A percentile compares a stretch with the other conserved stretches of the same genome.
These are phyloP conservation scores for Ursus arctos DNA, from an alignment of 2,113 vertebrate species.

Conservation along the genomic window DNA sequence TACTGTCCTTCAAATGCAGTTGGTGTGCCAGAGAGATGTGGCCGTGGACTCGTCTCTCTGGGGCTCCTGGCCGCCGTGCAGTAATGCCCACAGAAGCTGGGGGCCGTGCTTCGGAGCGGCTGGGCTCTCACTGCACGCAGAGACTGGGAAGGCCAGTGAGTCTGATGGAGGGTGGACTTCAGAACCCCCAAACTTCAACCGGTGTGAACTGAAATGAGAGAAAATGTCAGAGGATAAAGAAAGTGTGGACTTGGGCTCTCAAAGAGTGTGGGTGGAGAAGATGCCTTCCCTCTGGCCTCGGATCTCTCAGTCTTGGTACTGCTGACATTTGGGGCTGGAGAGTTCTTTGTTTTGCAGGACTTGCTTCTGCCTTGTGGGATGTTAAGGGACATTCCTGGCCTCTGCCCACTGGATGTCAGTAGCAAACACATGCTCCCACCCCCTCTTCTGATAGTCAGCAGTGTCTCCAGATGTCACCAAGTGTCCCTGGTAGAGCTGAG, in stretches of 20 bases:
- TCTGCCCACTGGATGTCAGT: background rate
- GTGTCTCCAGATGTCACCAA: background rate
- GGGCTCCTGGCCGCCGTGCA: background rate
- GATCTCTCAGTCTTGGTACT: background rate
- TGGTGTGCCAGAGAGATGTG: background rate
- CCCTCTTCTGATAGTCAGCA: background rate
- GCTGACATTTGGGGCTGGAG: background rate
- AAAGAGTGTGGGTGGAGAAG: background rate
- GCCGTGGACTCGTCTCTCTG: background rate
- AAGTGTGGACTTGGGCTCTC: background rate
- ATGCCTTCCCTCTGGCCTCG: background rate
- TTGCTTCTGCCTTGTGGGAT: background rate
- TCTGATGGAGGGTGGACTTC: background rate
- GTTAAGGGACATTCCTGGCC: background rate
- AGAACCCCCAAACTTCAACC: no score
- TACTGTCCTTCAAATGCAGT: no score
- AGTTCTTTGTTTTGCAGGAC: background rate
- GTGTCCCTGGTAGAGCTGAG: background rate
- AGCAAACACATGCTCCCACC: rapidly evolving
- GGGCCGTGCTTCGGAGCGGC: background rate
- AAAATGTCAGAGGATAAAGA: background rate
- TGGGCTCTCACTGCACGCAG: background rate
- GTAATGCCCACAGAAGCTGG: no score
- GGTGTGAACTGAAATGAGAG: background rate
- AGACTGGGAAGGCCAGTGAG: background rate